phyloP scores from a whole-genome alignment of 2,888 invertebrate species.

The Sarcophaga subvicina region DNA sequence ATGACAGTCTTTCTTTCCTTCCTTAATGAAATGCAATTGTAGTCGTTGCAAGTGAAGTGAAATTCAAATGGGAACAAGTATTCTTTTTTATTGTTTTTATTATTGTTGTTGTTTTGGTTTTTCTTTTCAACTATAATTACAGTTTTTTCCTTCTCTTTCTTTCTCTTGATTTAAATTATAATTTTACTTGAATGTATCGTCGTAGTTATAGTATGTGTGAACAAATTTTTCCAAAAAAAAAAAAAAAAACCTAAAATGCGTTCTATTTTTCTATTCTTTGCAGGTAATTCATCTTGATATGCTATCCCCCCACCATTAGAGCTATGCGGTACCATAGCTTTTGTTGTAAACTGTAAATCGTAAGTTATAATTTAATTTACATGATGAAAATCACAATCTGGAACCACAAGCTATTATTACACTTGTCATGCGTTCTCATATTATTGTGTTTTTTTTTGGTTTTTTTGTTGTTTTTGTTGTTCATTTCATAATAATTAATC shows the following conservation, averaged over 20 bases:
- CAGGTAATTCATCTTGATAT: background rate
- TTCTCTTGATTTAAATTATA: background rate
- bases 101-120: background rate
- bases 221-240: background rate
- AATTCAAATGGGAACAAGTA: background rate
- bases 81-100: too few species aligned
- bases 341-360: background rate
- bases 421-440: background rate
- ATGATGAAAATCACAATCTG: background rate
- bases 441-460: too few species aligned
- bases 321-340: too few species aligned
- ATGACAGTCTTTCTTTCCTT: too few species aligned
- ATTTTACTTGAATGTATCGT: too few species aligned
- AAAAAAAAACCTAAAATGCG: background rate
- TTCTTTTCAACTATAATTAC: background rate
- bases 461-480: too few species aligned
- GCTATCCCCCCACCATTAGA: too few species aligned
- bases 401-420: background rate
- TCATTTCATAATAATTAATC: background rate
- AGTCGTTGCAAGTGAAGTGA: background rate
- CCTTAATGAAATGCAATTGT: slow-evolving; percentile 4
- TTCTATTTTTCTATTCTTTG: background rate
- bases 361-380: background rate
- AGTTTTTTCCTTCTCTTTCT: background rate
- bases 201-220: too few species aligned